Evolutionary conservation across 2,113 vertebrate genomes (phyloP), one percentile per base, ranked within the genome.

Genomic region (Desmodus rotundus): DNA sequence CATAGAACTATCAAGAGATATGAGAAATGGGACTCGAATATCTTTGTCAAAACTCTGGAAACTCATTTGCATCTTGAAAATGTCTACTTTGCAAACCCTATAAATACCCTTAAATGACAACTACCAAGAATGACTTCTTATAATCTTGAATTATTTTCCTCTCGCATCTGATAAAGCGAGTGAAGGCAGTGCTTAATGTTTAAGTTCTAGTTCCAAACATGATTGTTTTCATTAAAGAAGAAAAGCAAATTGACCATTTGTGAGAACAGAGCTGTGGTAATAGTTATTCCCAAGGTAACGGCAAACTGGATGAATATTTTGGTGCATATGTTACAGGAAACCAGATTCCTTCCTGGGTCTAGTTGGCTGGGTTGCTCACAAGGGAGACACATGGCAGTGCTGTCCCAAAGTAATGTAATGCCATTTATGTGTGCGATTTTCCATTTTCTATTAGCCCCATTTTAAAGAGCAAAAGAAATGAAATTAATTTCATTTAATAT

Each of bases 151-250:
- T 67, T 61, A 63, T 45, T 88, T 91, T 81, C 67, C 17, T 82
- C 87, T 87, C 7, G 24, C 31, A 47, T 68, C 31, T 4, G 82
- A 24, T 73, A 14, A 86, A 77, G 45, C 68, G 20, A 73, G 10
- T 68, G 16, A 45, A 72, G 17, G 9, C 26, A 74, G 12, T 58
- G 47, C 26, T 94, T 36, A 68, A 47, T 58, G 16, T n/a, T 92
- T 50, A 61, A 83, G 58, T 73, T 73, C 22, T 38, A 87, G 12
- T 67, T 83, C 24, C 68, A 83, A 43, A 96, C 2, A 20, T 73
- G n/a, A 50, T 54, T 77, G 33, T 15, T 95, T 94, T 84, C 17
- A 96, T 70, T 92, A 33, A 87, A 56, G 70, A 77, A 67, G 17
- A 41, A 20, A 73, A 81, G 77, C 9, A 61, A 83, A 73, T 43